Base-by-base conservation (phyloP, 1,140 invertebrate genomes). In the Maconellicoccus hirsutus region DNA sequence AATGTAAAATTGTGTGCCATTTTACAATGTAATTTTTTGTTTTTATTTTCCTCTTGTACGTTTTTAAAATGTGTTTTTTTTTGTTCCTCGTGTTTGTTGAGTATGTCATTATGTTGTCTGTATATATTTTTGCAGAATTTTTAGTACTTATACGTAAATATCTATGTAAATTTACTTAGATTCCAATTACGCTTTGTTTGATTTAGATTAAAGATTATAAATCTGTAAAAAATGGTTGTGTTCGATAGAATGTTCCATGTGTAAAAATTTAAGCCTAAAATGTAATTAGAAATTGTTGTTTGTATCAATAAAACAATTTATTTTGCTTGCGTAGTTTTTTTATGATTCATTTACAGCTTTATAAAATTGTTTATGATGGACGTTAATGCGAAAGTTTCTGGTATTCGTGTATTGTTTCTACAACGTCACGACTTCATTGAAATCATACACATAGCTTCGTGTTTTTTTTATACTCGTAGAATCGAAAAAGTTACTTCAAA, bases 251-350 rank as follows among this genome's bases (percentile, higher is more conserved):
- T 33, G 12, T 33, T 33, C 29, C 29, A 52, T 52, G 16, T 52
- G 12, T 3, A 33, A 33, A 33, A 33, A 6, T 12, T 33, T 33
- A 33, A 33, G 29, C 29, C n/a, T 52, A 52, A 52, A 19, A 52
- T 52, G 42, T 52, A 52, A 52, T 52, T 52, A 52, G 42, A 52
- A 52, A 19, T 52, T 52, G 42, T 52, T 52, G n/a, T 52, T 52
- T 52, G n/a, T 52, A 19, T 52, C n/a, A 52, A 52, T 52, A 52
- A 52, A 52, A 3, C 6, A 52, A 52, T 52, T 52, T 16, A 52
- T 19, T 16, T 52, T 19, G 42, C 42, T 52, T 52, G 42, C n/a
- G 6, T 52, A 52, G 42, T 52, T 52, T 52, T 52, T 52, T 52
- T 16, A 52, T 52, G 42, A 52, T 52, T 52, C n/a, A 19, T 16